Conservation (phyloP, 2,797 vertebrate genomes). For the Smutsia gigantea region DNA sequence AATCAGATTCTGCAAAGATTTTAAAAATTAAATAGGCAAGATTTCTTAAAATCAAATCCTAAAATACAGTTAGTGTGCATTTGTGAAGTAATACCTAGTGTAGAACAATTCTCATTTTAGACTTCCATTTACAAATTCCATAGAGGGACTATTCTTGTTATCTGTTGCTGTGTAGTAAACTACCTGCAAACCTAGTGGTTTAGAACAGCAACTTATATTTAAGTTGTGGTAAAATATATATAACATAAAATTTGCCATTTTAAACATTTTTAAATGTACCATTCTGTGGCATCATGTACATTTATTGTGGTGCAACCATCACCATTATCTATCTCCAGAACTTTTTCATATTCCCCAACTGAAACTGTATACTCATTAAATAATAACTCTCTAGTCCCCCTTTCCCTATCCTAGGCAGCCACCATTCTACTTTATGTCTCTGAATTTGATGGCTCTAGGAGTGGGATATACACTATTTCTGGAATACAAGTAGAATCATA, state of each 20-base stretch:
- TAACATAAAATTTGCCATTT: too few species aligned
- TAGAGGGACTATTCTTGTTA: not conserved
- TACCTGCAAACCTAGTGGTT: not conserved
- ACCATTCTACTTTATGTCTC: not conserved
- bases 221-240: too few species aligned
- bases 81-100: slow-evolving; percentile 18
- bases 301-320: not conserved
- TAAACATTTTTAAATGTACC: slow-evolving; percentile 12
- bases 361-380: not conserved
- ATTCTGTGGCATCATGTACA: not conserved
- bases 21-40: slow-evolving; percentile 2
- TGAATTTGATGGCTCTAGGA: not conserved
- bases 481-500: not conserved
- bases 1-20: slow-evolving; percentile 26
- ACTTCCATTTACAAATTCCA: not conserved
- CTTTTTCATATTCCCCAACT: not conserved
- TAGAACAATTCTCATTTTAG: not conserved
- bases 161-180: not conserved
- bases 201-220: not conserved
- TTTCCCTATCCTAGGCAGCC: not conserved
- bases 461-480: not conserved
- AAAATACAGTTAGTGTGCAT: not conserved
- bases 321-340: not conserved
- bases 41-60: slow-evolving; percentile 6
- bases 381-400: not conserved